Percentiles rank a stretch among this genome's conserved stretches.
Evolutionary conservation across 2,888 invertebrate genomes (phyloP).

Genomic region (Galerucella nymphaeae): DNA sequence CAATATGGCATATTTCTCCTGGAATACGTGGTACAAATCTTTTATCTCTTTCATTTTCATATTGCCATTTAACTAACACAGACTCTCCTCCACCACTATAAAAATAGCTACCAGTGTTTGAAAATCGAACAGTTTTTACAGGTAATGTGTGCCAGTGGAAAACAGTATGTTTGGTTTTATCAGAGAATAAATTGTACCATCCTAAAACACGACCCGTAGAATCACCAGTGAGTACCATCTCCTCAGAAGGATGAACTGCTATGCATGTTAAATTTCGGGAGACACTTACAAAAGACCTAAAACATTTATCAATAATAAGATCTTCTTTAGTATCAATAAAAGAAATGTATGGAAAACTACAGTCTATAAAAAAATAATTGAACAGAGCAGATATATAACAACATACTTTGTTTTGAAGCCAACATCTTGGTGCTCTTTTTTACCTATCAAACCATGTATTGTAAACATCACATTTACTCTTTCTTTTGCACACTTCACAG

Average conservation of each 20-base stretch:
- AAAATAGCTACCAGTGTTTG: conserved; percentile 73
- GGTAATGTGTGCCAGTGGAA: conserved; percentile 84
- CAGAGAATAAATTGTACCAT: conserved; percentile 68
- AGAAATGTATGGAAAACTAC: too few species aligned
- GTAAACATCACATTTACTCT: too few species aligned
- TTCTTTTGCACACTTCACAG: too few species aligned
- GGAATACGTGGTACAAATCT: conserved; percentile 78
- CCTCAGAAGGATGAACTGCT: conserved; percentile 74
- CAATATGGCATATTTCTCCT: conserved; percentile 73
- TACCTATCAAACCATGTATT: too few species aligned
- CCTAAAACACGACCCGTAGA: conserved; percentile 72
- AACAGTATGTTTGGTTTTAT: conserved; percentile 62
- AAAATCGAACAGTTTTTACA: conserved; percentile 75
- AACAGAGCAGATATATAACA: too few species aligned
- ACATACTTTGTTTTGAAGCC: too few species aligned
- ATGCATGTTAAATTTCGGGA: conserved; percentile 70
- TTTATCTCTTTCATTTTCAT: conserved; percentile 65
- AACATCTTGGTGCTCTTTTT: too few species aligned
- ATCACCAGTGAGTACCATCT: conserved; percentile 77
- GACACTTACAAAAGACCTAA: conserved; percentile 46
- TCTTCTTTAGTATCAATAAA: too few species aligned
- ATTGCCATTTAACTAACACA: conserved; percentile 81
- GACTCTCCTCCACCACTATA: conserved; percentile 82
- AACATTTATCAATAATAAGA: conserved; percentile 20
- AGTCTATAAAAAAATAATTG: too few species aligned